A percentile compares a stretch with the other conserved stretches of the same genome.
Conservation (phyloP, 2,888 invertebrate species). For the Zele albiditarsus region DNA sequence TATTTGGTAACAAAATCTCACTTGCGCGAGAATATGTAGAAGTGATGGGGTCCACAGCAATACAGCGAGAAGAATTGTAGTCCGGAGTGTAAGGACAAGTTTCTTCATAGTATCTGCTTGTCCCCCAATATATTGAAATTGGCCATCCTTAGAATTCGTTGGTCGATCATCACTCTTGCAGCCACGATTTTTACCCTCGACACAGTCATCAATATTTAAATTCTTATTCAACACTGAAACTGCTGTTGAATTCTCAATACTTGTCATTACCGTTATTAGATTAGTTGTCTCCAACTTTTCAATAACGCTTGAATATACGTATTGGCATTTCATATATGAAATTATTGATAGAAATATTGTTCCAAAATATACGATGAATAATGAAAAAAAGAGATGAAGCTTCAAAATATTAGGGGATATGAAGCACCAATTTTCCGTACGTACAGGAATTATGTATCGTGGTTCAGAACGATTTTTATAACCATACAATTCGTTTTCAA, state of each 20-base stretch:
- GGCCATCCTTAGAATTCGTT: conserved; percentile 13
- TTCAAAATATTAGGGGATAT: conserved; percentile 61
- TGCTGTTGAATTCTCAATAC: not conserved
- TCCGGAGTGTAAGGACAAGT: conserved; percentile 49
- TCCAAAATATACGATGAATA: conserved; percentile 62
- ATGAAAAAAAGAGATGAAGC: conserved; percentile 60
- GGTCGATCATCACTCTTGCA: conserved; percentile 6
- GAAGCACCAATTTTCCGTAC: conserved; percentile 56
- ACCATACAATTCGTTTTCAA: not conserved
- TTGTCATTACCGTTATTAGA: not conserved
- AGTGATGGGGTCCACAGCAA: conserved; percentile 64
- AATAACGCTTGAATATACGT: conserved; percentile 44
- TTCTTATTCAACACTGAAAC: conserved; percentile 17
- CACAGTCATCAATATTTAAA: conserved; percentile 10
- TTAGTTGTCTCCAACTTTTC: conserved; percentile 50
- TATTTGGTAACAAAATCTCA: conserved; percentile 55
- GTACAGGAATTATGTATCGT: not conserved
- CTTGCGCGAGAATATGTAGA: conserved; percentile 54
- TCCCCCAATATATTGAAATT: conserved; percentile 33
- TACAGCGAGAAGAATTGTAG: conserved; percentile 54
- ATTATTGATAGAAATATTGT: conserved; percentile 57
- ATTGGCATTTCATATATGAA: conserved; percentile 47
- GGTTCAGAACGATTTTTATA: conserved; percentile 20
- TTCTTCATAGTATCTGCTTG: conserved; percentile 47
- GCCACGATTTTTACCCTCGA: not conserved